phyloP scores from a whole-genome alignment of 2,888 invertebrate species.

The Tenthredo notha region DNA sequence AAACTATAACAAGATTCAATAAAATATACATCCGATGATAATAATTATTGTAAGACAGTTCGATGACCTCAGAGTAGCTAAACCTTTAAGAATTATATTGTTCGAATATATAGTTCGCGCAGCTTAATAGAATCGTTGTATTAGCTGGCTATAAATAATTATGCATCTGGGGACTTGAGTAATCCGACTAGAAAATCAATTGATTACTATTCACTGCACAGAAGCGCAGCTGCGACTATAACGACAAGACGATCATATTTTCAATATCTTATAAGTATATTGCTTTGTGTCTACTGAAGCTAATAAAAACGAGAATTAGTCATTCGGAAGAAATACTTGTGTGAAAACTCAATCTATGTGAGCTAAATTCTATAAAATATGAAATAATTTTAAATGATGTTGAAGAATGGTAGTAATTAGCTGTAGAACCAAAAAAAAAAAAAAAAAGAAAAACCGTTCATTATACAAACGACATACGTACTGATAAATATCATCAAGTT shows the following conservation, averaged over 20 bases:
- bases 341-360: no score
- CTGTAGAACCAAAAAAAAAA: no score
- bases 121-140: constrained; percentile 5
- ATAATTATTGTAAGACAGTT: not conserved
- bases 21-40: not conserved
- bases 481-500: not conserved
- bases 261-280: not conserved
- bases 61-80: constrained; percentile 17
- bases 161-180: constrained; percentile 32
- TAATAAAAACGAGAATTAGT: not conserved
- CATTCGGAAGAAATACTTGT: not conserved
- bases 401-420: no score
- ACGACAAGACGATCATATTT: constrained; percentile 4
- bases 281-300: not conserved
- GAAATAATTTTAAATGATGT: no score
- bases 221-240: constrained; percentile 32
- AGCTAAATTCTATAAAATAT: no score
- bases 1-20: not conserved
- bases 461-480: not conserved
- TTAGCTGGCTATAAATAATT: constrained; percentile 26
- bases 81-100: not conserved
- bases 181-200: constrained; percentile 20
- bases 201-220: constrained; percentile 27
- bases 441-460: not conserved
- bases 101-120: constrained; percentile 24